Base-by-base conservation (phyloP, 2,888 invertebrate genomes). In the Polydrusus tereticollis region DNA sequence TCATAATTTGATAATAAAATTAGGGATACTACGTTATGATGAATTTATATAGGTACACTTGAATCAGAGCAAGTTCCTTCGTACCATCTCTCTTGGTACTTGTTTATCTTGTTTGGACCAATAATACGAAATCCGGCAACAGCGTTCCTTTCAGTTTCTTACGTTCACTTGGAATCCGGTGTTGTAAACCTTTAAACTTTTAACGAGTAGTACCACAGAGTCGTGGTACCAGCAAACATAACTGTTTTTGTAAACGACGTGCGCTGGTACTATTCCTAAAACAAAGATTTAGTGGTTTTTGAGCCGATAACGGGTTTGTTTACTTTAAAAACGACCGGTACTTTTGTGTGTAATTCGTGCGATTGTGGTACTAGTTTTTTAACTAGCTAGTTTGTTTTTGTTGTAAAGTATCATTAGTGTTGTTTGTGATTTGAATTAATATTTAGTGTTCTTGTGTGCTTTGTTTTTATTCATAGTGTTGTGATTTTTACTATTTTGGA, bases 141-240 rank as follows among this genome's bases (percentile, higher is more conserved):
- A 41, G 12, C 20, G 60, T 43, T n/a, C 21, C 36, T 26, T 16
- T 43, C 41, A 43, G 14, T 60, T 59, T 43, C 21, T 38, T 43
- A 43, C 60, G 41, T 60, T 60, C 60, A 60, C 60, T 60, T 26
- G 26, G 60, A 38, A 43, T 60, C 60, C 41, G 41, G 26, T 23
- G 60, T 41, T 41, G 38, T 60, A 43, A 60, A 60, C 60, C 43
- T 60, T 60, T 38, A 21, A 52, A 52, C 52, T 52, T 29, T 52
- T 52, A 50, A 52, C 26, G 52, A 52, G 16, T 16, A 50, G 50
- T 41, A 26, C 38, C 60, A 14, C 43, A 43, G 41, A 16, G 14
- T n/a, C 41, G 41, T 41, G 60, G 60, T 60, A 60, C 60, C 60
- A 60, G 60, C 43, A 16, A 52, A 52, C 14, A n/a, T 60, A 60